phyloP scores from a whole-genome alignment of 2,797 vertebrate genomes.

The Capromys pilorides region DNA sequence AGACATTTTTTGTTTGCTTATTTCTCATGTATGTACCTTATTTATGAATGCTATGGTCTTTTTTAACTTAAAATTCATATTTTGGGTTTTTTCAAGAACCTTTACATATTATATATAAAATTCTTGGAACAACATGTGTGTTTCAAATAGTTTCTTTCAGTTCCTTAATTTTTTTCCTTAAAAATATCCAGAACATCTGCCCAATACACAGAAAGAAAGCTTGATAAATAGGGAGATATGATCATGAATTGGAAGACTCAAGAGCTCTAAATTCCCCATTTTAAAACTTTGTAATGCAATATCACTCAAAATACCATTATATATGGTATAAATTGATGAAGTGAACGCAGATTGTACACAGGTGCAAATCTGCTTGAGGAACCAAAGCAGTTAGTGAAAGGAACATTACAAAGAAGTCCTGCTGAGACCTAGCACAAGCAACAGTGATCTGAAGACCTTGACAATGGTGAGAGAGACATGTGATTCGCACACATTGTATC shows the following conservation, averaged over 20 bases:
- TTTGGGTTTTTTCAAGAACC: neutral
- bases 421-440: neutral
- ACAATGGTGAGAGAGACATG: neutral
- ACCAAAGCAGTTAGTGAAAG: neutral
- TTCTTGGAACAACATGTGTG: neutral
- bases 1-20: neutral
- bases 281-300: neutral
- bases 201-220: neutral
- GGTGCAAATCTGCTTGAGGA: neutral
- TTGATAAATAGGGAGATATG: neutral
- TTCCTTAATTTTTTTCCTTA: neutral
- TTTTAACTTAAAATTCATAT: conserved; percentile 11
- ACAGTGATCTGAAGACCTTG: neutral
- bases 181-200: neutral
- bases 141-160: neutral
- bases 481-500: neutral
- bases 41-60: neutral
- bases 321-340: neutral
- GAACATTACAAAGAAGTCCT: neutral
- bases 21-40: neutral
- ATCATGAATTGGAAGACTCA: neutral
- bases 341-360: neutral
- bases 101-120: neutral
- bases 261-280: neutral
- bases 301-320: neutral